Conservation (phyloP, 1,140 invertebrate genomes). For the Procambarus virginalis region DNA sequence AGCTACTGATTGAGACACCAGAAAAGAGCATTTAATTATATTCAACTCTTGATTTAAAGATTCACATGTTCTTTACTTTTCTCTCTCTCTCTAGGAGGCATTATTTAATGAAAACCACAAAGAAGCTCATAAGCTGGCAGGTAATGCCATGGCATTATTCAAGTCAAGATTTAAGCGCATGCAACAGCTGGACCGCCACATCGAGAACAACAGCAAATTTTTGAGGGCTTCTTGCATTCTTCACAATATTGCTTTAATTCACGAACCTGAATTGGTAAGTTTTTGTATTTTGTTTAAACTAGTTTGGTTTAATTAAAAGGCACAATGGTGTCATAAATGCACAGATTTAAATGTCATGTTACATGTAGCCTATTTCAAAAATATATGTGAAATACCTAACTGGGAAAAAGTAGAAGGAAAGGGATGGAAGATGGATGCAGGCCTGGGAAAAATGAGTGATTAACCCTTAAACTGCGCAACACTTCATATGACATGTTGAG, state of each 20-base stretch:
- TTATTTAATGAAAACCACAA: conserved; percentile 18
- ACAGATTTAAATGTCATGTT: no score
- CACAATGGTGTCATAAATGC: neutral
- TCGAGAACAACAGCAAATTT: neutral
- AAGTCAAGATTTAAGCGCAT: conserved; percentile 22
- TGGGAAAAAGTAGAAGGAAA: no score
- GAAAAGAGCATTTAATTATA: no score
- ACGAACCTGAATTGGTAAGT: conserved; percentile 19
- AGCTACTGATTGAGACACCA: no score
- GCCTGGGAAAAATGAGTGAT: no score
- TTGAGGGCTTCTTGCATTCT: conserved; percentile 22
- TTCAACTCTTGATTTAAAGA: no score
- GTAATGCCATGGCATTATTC: conserved; percentile 17
- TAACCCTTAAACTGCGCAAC: no score
- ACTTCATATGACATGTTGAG: no score
- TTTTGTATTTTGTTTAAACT: neutral
- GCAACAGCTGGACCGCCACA: conserved; percentile 14
- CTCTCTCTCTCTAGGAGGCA: neutral
- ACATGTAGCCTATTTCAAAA: no score
- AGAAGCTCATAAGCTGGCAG: neutral
- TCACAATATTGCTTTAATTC: conserved; percentile 29
- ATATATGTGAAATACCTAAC: no score
- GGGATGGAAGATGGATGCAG: no score
- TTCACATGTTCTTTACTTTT: neutral
- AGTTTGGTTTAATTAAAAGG: neutral